Evolutionary conservation across 1,140 invertebrate genomes (phyloP).

Genomic region (Hyphantria cunea): DNA sequence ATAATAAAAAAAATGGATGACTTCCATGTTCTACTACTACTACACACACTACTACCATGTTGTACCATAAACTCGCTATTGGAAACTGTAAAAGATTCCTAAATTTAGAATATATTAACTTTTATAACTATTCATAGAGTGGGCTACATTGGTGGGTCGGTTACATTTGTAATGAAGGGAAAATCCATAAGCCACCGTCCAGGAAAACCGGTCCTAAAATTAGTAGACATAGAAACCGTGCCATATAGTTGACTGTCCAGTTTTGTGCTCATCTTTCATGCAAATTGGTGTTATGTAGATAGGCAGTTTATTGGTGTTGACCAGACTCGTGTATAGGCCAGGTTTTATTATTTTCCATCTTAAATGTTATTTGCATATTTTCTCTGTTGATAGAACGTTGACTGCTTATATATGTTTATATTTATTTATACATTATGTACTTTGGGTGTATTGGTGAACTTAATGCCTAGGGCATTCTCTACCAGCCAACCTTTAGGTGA

Average conservation of each 20-base stretch:
- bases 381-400: neutral
- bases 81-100: conserved; percentile 35
- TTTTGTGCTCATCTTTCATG: conserved; percentile 28
- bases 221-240: conserved; percentile 15
- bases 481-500: too few relatives aligned
- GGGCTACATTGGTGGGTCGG: conserved; percentile 13
- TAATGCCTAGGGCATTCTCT: too few relatives aligned
- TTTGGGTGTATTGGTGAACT: too few relatives aligned
- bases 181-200: conserved; percentile 15
- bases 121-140: neutral
- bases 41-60: too few relatives aligned
- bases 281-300: conserved; percentile 15
- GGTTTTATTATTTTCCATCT: neutral
- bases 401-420: neutral
- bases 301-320: conserved; percentile 13
- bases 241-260: conserved; percentile 21
- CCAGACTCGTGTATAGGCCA: neutral
- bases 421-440: too few relatives aligned
- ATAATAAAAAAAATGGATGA: too few relatives aligned
- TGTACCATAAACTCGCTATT: conserved; percentile 35
- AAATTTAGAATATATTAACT: conserved; percentile 26
- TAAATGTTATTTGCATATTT: neutral
- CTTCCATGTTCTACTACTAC: too few relatives aligned
- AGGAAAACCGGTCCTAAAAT: conserved; percentile 4
- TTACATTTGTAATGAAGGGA: conserved; percentile 15